phyloP scores from a whole-genome alignment of 2,797 vertebrate genomes.

The Neosilurus mollespiculum region DNA sequence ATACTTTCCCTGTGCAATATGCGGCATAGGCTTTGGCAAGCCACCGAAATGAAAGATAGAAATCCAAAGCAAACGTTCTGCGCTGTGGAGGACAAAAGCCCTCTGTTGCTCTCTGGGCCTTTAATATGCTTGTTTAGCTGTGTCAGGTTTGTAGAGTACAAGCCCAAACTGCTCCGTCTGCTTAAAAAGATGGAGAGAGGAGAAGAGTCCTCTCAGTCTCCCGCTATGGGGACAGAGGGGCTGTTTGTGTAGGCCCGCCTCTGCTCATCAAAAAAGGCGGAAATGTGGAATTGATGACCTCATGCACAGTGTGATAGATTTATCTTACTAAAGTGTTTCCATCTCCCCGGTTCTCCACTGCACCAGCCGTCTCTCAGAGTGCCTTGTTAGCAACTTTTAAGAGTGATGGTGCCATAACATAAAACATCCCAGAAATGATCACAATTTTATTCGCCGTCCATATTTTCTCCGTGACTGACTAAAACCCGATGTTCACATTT shows the following conservation, averaged over 20 bases:
- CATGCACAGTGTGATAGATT: slow-evolving; percentile 86
- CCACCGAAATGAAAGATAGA: slow-evolving; percentile 66
- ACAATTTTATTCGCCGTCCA: slow-evolving; percentile 23
- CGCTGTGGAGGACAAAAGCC: slow-evolving; percentile 68
- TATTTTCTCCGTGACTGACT: slow-evolving; percentile 39
- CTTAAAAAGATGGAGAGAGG: slow-evolving; percentile 57
- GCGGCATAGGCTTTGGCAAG: slow-evolving; percentile 58
- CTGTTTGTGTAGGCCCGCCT: slow-evolving; percentile 71
- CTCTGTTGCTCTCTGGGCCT: slow-evolving; percentile 70
- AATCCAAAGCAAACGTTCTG: slow-evolving; percentile 63
- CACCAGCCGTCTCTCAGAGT: slow-evolving; percentile 16
- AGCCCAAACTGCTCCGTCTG: slow-evolving; percentile 64
- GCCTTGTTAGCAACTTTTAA: slow-evolving; percentile 38
- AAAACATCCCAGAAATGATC: slow-evolving; percentile 33
- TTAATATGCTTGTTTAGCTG: slow-evolving; percentile 68
- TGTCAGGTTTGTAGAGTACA: slow-evolving; percentile 72
- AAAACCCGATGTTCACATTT: slow-evolving; percentile 34
- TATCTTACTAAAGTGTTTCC: slow-evolving; percentile 74
- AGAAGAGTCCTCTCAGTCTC: slow-evolving; percentile 60
- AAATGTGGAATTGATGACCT: slow-evolving; percentile 92
- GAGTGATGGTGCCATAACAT: slow-evolving; percentile 33
- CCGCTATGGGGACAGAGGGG: slow-evolving; percentile 57
- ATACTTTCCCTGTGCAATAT: slow-evolving; percentile 41
- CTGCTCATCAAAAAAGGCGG: slow-evolving; percentile 80
- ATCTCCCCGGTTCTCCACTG: slow-evolving; percentile 25